A percentile compares a stretch with the other conserved stretches of the same genome.
Evolutionary conservation across 2,113 vertebrate genomes (phyloP).

Genomic region (Pristiophorus japonicus): DNA sequence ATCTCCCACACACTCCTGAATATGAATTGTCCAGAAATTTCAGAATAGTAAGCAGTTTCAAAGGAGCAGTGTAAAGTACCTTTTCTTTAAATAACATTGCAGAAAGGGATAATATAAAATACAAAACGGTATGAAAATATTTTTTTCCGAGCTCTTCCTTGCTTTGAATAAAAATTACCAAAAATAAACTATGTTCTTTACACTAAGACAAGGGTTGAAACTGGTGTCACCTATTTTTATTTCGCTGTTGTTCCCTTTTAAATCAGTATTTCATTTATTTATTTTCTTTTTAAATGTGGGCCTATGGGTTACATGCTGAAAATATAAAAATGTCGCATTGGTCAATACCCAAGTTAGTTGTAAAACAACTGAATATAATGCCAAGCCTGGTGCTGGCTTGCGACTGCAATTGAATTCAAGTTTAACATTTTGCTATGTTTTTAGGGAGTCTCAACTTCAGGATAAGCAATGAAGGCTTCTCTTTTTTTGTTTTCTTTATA

Average conservation of each 20-base stretch:
- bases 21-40: constrained; percentile 16
- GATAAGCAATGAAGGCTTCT: neutral
- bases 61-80: neutral
- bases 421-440: neutral
- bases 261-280: neutral
- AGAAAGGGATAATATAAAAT: constrained; percentile 24
- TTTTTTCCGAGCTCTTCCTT: constrained; percentile 16
- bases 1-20: neutral
- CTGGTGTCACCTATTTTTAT: neutral
- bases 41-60: neutral
- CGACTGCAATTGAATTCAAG: neutral
- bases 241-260: constrained; percentile 24
- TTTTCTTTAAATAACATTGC: constrained; percentile 19
- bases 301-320: neutral
- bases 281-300: neutral
- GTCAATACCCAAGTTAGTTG: neutral
- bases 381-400: neutral
- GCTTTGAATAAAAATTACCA: constrained; percentile 33
- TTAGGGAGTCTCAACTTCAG: neutral
- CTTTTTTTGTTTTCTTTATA: neutral
- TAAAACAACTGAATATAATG: neutral
- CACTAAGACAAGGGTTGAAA: constrained; percentile 35
- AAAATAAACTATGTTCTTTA: constrained; percentile 37
- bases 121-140: constrained; percentile 34
- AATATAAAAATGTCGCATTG: neutral